Evolutionary conservation across 1,140 invertebrate genomes (phyloP), one percentile per base, ranked within the genome.

Genomic region (Akabosia matsudoensis): DNA sequence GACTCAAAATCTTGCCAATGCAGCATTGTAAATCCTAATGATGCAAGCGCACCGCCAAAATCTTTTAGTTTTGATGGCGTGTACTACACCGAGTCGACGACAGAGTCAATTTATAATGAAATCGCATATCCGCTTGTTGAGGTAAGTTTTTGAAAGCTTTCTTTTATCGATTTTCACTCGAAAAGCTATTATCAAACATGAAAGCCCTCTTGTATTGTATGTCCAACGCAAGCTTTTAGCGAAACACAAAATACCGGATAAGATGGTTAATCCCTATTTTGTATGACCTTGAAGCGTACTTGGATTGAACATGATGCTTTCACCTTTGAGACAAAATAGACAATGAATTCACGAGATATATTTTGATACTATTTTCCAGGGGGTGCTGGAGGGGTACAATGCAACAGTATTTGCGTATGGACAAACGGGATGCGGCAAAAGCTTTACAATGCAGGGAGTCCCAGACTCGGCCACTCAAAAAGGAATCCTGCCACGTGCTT

Each of bases 321-420:
- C 18, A 10, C 37, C 37, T 10, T 18, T 45, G 37, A 45, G 7
- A 18, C 37, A 45, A 45, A n/a, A 7, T 18, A 45, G 18, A 45
- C 37, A 18, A 45, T 10, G 18, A 45, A 45, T n/a, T 45, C 37
- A 45, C 18, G 37, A 45, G 18, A 10, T 7, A 45, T 10, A 45
- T 10, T 45, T 7, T 45, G 37, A 10, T 45, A 18, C 37, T 45
- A 45, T 75, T 77, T 52, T 79, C 79, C 85, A 90, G 90, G 93
- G 93, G 33, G 92, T 95, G 1, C 84, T 95, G 22, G 92, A 95
- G 81, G 93, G 93, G 16, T 94, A 96, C 85, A 94, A 94, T 85
- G 91, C 91, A 10, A 94, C 93, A 0, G 92, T 94, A 18, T 94
- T 94, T 83, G 93, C 93, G 0, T 95, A 95, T 82, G 93, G 93